Evolutionary conservation across 2,888 invertebrate genomes (phyloP).

Genomic region (Eumacrocentrus americanus): DNA sequence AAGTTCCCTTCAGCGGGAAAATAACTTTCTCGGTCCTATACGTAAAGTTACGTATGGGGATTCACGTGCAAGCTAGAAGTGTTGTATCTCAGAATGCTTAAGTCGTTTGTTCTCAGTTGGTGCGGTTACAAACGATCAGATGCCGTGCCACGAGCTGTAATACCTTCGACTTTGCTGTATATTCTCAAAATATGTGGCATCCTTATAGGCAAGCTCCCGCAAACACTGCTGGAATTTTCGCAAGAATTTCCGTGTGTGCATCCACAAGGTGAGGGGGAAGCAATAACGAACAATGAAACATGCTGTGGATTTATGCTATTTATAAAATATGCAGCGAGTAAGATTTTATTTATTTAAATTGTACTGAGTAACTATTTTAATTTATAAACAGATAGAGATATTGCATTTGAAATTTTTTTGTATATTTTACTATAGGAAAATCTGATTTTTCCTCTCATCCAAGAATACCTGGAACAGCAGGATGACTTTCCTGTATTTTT

Average conservation of each 20-base stretch:
- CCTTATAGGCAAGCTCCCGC: background rate
- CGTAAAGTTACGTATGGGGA: background rate
- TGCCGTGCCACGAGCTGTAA: background rate
- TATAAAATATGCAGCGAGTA: too few species aligned
- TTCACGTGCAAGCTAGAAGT: background rate
- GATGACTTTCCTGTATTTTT: background rate
- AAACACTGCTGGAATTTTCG: background rate
- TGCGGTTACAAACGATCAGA: background rate
- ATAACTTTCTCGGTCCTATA: background rate
- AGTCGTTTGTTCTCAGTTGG: background rate
- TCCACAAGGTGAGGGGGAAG: too few species aligned
- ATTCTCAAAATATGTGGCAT: background rate
- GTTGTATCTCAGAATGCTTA: background rate
- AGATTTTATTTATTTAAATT: too few species aligned
- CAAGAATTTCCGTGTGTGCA: background rate
- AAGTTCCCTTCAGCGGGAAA: background rate
- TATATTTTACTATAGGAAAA: too few species aligned
- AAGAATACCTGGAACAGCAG: background rate
- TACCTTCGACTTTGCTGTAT: background rate
- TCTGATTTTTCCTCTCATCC: too few species aligned
- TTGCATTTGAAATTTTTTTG: too few species aligned
- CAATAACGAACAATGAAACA: too few species aligned
- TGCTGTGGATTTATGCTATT: too few species aligned
- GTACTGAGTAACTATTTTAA: too few species aligned
- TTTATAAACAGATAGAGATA: too few species aligned